Evolutionary conservation across 2,888 invertebrate species (phyloP).

Genomic region (Nephrotoma guestfalica): DNA sequence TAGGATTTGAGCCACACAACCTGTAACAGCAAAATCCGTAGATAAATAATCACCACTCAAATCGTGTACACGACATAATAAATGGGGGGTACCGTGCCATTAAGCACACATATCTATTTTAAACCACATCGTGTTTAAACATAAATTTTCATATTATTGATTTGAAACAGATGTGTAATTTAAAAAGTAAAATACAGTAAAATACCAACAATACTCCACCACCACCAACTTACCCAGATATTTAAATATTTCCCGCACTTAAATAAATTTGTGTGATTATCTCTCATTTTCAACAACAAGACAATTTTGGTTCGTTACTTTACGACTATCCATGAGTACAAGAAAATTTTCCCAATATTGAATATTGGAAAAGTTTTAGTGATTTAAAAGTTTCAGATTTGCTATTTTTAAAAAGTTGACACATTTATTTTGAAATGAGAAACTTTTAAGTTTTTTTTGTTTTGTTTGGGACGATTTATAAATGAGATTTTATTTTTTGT

Average conservation of each 20-base stretch:
- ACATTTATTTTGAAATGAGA: not conserved
- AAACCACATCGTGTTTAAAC: not conserved
- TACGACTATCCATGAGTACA: not conserved
- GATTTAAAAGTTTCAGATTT: not conserved
- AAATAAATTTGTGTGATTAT: not conserved
- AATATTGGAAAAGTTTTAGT: not conserved
- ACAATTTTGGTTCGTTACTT: not conserved
- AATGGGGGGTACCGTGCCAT: not conserved
- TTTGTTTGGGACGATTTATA: not conserved
- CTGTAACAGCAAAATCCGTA: too few relatives aligned
- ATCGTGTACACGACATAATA: not conserved
- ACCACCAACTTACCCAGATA: not conserved
- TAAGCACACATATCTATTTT: not conserved
- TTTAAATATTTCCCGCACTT: not conserved
- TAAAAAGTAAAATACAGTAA: not conserved
- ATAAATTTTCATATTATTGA: not conserved
- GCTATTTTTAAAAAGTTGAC: not conserved
- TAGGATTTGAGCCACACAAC: too few relatives aligned
- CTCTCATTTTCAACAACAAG: not conserved
- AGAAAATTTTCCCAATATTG: not conserved
- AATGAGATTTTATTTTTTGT: not conserved
- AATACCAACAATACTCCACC: not conserved
- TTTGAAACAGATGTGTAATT: not conserved
- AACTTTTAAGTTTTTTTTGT: not conserved
- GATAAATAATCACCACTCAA: not conserved